Evolutionary conservation across 2,113 vertebrate species (phyloP).

Genomic region (Elachura formosa): DNA sequence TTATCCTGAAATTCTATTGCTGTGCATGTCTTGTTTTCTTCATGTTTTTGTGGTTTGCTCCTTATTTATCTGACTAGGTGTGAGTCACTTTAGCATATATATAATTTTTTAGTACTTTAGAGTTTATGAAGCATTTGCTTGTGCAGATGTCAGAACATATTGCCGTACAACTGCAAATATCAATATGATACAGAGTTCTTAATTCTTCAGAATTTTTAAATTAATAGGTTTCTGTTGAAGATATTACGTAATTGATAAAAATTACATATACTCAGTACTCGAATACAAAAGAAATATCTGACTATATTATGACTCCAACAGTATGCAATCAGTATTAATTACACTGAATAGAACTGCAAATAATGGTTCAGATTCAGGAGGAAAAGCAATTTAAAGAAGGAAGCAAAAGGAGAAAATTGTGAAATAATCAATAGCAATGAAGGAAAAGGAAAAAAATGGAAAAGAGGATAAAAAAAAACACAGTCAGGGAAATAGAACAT

Average conservation of each 20-base stretch:
- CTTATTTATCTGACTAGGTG: background rate
- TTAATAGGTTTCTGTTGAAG: background rate
- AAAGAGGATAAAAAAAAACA: background rate
- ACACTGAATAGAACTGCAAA: background rate
- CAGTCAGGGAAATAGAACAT: background rate
- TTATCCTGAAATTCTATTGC: background rate
- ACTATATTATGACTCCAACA: background rate
- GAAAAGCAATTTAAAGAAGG: background rate
- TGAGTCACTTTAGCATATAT: background rate
- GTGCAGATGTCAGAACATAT: conserved; percentile 49
- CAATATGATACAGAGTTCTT: background rate
- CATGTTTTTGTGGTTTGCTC: background rate
- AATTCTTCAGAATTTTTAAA: background rate
- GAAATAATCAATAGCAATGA: background rate
- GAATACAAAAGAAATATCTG: background rate
- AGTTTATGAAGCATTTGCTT: conserved; percentile 14
- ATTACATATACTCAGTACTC: background rate
- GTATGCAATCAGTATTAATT: background rate
- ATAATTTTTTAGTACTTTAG: background rate
- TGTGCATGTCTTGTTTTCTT: background rate
- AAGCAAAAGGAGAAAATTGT: background rate
- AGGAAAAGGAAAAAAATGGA: background rate
- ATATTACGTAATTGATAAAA: background rate
- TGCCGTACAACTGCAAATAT: background rate
- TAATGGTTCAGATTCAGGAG: background rate